A percentile compares a stretch with the other conserved stretches of the same genome.
Evolutionary conservation across 1,140 invertebrate species (phyloP).

Genomic region (Euglossa dilemma): DNA sequence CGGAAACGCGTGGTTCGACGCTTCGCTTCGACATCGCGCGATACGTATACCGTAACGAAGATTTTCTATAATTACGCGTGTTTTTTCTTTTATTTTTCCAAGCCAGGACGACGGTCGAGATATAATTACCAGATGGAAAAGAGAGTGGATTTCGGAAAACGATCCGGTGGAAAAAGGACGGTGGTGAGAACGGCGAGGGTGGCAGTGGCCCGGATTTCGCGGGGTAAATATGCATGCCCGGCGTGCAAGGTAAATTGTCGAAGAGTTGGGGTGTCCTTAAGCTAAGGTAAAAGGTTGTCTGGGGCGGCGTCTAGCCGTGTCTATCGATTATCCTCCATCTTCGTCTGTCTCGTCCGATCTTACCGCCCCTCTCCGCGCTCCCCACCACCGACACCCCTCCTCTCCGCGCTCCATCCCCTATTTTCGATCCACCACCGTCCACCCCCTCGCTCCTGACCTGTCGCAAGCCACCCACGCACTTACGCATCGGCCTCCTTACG

Average conservation of each 20-base stretch:
- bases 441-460: constrained; percentile 77
- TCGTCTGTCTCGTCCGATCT: constrained; percentile 71
- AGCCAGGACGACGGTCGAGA: too few relatives aligned
- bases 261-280: constrained; percentile 79
- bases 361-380: constrained; percentile 43
- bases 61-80: too few relatives aligned
- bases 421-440: constrained; percentile 41
- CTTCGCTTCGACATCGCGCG: too few relatives aligned
- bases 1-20: too few relatives aligned
- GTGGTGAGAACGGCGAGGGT: not conserved
- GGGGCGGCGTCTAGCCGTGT: constrained; percentile 82
- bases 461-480: constrained; percentile 77
- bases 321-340: constrained; percentile 81
- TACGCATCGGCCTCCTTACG: constrained; percentile 61
- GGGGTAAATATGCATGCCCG: constrained; percentile 48
- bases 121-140: not conserved
- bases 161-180: not conserved
- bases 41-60: too few relatives aligned
- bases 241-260: constrained; percentile 74
- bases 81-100: too few relatives aligned
- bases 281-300: constrained; percentile 81
- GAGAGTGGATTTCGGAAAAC: not conserved
- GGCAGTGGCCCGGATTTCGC: constrained; percentile 13
- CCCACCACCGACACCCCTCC: constrained; percentile 36
- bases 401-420: constrained; percentile 33